Conservation (phyloP, 2,113 vertebrate genomes). For the Burhinus bistriatus region DNA sequence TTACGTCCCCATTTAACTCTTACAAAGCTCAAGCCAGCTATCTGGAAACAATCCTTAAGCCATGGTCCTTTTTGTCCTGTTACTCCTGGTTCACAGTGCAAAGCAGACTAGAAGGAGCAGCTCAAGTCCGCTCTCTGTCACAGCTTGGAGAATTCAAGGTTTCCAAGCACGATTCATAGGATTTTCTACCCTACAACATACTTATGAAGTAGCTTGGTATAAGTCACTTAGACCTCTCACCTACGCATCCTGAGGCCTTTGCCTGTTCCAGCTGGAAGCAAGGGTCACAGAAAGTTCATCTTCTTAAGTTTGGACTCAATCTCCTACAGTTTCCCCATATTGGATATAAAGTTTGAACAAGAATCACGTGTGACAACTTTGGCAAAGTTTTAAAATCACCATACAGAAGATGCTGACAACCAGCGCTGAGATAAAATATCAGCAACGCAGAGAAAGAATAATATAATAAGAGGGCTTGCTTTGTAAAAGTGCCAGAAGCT, state of each 20-base stretch:
- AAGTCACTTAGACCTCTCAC: neutral
- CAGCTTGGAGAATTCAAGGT: neutral
- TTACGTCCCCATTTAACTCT: neutral
- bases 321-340: neutral
- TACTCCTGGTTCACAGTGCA: neutral
- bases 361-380: neutral
- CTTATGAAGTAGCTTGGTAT: neutral
- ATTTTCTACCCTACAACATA: neutral
- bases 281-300: neutral
- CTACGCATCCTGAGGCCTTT: fast-evolving
- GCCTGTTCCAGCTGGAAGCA: neutral
- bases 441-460: neutral
- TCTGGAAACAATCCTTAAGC: neutral
- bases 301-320: neutral
- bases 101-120: neutral
- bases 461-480: neutral
- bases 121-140: fast-evolving
- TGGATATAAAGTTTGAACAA: neutral
- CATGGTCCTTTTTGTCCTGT: neutral
- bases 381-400: neutral
- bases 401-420: neutral
- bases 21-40: neutral
- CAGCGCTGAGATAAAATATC: neutral
- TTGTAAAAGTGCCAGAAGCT: neutral
- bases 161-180: neutral